Percentiles rank a stretch among this genome's conserved stretches.
phyloP scores from a whole-genome alignment of 2,888 invertebrate species.

The Conistra vaccinii region DNA sequence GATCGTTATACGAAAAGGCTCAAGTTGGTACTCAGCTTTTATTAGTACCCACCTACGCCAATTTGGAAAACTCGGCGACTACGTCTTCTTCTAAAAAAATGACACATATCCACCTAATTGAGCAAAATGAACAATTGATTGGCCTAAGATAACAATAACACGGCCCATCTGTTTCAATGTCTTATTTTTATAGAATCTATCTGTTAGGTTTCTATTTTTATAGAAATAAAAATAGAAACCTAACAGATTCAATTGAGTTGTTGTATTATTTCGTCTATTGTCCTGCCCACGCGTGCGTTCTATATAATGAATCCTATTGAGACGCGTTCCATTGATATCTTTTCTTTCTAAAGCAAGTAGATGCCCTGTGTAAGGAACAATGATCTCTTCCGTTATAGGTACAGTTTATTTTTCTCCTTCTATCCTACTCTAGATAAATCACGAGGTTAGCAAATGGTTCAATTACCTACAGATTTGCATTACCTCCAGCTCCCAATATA shows the following conservation, averaged over 20 bases:
- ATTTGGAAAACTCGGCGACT: neutral
- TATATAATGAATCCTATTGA: conserved; percentile 42
- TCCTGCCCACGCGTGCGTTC: conserved; percentile 27
- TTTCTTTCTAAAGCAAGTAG: neutral
- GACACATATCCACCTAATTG: neutral
- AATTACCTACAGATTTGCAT: too few relatives aligned
- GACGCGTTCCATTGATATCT: neutral
- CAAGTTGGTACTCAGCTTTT: neutral
- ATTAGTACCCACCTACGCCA: neutral
- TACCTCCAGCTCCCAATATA: too few relatives aligned
- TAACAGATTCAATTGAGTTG: conserved; percentile 27
- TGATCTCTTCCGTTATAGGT: neutral
- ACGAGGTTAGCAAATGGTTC: too few relatives aligned
- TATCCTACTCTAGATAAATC: too few relatives aligned
- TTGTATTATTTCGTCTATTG: conserved; percentile 34
- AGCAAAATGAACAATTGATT: conserved; percentile 31
- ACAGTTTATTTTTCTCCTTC: neutral
- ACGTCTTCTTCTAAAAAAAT: neutral
- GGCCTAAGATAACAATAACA: conserved; percentile 17
- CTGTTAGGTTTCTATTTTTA: too few relatives aligned
- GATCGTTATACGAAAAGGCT: neutral
- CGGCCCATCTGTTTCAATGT: conserved; percentile 4
- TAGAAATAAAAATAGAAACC: conserved; percentile 25
- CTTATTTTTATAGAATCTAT: conserved; percentile 6
- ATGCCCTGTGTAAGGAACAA: conserved; percentile 5